Percentiles rank a stretch among this genome's conserved stretches.
Conservation (phyloP, 1,140 invertebrate species). For the Pachyrhynchus sulphureomaculatus region DNA sequence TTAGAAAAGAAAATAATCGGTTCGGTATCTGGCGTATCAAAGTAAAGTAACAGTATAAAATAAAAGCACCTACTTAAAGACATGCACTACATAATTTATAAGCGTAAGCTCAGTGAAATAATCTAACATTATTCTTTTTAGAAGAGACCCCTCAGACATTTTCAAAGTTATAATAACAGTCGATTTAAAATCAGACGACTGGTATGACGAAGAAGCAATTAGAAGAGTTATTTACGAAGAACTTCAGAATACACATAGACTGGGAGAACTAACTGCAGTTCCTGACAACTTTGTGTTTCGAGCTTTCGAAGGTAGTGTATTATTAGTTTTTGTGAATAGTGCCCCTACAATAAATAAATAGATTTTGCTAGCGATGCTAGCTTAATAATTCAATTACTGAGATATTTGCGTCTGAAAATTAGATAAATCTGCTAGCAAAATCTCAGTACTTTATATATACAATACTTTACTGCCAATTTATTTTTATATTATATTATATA, state of each 20-base stretch:
- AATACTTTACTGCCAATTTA: too few species aligned
- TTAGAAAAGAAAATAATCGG: too few species aligned
- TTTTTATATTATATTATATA: too few species aligned
- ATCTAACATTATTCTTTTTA: constrained; percentile 27
- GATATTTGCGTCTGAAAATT: too few species aligned
- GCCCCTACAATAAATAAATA: not conserved
- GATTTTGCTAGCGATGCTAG: too few species aligned
- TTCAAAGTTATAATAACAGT: constrained; percentile 46
- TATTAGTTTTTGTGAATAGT: too few species aligned
- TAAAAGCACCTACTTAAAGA: too few species aligned
- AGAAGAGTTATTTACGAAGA: constrained; percentile 47
- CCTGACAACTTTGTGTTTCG: constrained; percentile 55
- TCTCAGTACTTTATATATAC: too few species aligned
- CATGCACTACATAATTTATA: constrained; percentile 51
- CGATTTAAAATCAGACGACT: constrained; percentile 55
- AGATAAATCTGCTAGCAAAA: too few species aligned
- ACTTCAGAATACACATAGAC: constrained; percentile 47
- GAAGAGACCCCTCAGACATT: constrained; percentile 38
- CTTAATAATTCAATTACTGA: too few species aligned
- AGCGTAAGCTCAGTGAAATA: constrained; percentile 46
- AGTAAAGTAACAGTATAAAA: too few species aligned
- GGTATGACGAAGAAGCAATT: constrained; percentile 47
- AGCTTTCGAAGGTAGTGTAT: constrained; percentile 52
- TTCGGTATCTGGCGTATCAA: too few species aligned
- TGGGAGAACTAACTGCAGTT: constrained; percentile 39